A percentile compares a stretch with the other conserved stretches of the same genome.
Conservation (phyloP, 2,888 invertebrate genomes). For the Bhutanitis thaidina region DNA sequence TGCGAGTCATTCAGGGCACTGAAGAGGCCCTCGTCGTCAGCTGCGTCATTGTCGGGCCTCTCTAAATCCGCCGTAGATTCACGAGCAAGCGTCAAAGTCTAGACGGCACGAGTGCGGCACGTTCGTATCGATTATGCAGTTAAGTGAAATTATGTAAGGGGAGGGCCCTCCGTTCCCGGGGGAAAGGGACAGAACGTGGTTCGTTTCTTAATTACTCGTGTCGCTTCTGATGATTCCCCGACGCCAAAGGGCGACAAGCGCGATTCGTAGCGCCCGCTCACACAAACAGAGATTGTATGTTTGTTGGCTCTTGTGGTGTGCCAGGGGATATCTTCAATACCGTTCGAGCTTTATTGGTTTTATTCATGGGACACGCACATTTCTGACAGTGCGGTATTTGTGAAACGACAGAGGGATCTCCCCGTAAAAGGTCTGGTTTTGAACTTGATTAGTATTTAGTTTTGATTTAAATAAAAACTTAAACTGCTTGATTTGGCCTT, state of each 20-base stretch:
- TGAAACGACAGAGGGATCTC: too few species aligned
- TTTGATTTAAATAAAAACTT: too few species aligned
- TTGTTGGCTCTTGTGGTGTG: too few species aligned
- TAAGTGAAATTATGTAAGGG: slow-evolving; percentile 68
- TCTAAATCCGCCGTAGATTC: neutral
- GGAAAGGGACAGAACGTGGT: slow-evolving; percentile 51
- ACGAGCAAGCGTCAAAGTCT: neutral
- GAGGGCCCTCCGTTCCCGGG: slow-evolving; percentile 41
- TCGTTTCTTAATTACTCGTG: slow-evolving; percentile 71
- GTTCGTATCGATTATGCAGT: slow-evolving; percentile 72
- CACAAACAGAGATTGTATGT: neutral
- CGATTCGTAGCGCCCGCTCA: neutral
- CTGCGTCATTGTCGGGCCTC: neutral
- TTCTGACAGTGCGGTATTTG: too few species aligned
- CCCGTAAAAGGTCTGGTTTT: too few species aligned
- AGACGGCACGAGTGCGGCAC: slow-evolving; percentile 44
- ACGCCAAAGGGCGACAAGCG: neutral
- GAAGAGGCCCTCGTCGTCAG: neutral
- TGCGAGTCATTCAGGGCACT: neutral
- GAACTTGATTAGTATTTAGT: too few species aligned
- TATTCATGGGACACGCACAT: too few species aligned
- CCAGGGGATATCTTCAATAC: too few species aligned
- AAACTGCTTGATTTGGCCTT: too few species aligned
- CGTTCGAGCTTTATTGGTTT: too few species aligned
- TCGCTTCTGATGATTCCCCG: slow-evolving; percentile 47